phyloP scores from a whole-genome alignment of 1,140 invertebrate species.

The Physella acuta region DNA sequence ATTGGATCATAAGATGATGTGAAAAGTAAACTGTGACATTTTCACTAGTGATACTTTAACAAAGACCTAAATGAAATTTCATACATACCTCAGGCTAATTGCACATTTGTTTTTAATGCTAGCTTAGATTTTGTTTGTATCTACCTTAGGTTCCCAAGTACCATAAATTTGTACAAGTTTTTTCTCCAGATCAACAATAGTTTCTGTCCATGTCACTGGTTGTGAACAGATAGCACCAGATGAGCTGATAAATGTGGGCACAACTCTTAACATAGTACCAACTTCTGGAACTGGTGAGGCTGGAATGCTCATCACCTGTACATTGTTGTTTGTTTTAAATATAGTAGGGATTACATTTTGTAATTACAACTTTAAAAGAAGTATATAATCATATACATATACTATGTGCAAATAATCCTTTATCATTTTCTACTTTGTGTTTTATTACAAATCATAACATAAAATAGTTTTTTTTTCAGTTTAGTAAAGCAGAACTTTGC shows the following conservation, averaged over 20 bases:
- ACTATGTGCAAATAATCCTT: too few species aligned
- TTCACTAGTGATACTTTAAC: too few species aligned
- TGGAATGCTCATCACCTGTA: neutral
- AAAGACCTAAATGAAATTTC: too few species aligned
- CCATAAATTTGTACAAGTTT: constrained; percentile 18
- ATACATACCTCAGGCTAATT: too few species aligned
- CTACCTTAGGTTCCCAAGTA: neutral
- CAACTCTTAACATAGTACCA: neutral
- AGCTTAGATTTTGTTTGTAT: too few species aligned
- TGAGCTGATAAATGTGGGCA: neutral
- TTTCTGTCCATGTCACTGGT: neutral
- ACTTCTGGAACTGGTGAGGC: neutral
- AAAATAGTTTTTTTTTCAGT: neutral
- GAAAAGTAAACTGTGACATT: too few species aligned
- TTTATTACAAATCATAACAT: neutral
- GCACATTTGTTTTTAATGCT: too few species aligned
- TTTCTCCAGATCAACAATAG: neutral
- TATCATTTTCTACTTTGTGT: too few species aligned
- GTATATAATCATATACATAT: neutral
- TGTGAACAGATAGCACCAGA: constrained; percentile 12
- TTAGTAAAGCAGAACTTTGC: neutral
- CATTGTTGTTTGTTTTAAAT: neutral
- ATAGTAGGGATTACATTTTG: too few species aligned
- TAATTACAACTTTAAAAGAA: too few species aligned
- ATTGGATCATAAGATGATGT: too few species aligned